These are phyloP conservation scores for Sternotherus odoratus DNA, from an alignment of 2,797 vertebrate species.

Conservation along the genomic window DNA sequence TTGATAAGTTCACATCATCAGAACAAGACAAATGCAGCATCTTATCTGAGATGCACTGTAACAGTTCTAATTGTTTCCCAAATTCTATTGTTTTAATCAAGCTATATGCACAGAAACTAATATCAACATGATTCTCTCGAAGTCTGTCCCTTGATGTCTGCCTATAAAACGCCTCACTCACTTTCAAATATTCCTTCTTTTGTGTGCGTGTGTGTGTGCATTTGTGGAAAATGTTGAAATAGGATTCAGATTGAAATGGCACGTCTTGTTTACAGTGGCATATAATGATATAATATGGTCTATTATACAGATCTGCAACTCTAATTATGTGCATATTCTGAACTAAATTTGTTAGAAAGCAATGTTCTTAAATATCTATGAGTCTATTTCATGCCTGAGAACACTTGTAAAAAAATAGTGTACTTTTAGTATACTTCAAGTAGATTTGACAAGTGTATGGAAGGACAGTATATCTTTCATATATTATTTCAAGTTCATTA, in stretches of 20 bases:
- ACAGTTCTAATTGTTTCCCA: constrained; percentile 53
- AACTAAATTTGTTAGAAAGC: constrained; percentile 67
- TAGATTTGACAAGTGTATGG: constrained; percentile 38
- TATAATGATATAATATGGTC: constrained; percentile 28
- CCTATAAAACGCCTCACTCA: constrained; percentile 24
- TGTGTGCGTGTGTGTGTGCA: background rate
- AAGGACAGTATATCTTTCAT: background rate
- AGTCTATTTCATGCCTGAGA: constrained; percentile 65
- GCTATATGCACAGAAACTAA: background rate
- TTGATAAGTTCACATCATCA: constrained; percentile 75
- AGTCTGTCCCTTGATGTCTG: background rate
- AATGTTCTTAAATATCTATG: constrained; percentile 54
- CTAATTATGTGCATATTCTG: constrained; percentile 41
- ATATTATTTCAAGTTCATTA: background rate
- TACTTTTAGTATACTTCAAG: constrained; percentile 48
- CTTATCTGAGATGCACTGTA: constrained; percentile 53
- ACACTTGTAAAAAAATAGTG: constrained; percentile 23
- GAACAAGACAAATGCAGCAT: constrained; percentile 68
- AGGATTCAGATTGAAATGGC: background rate
- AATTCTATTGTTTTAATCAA: constrained; percentile 60
- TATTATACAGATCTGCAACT: constrained; percentile 33
- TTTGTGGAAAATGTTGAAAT: background rate
- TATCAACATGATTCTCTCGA: background rate
- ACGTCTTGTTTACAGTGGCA: constrained; percentile 48
- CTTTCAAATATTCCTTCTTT: constrained; percentile 16